A percentile compares a stretch with the other conserved stretches of the same genome.
These are phyloP conservation scores for Galerucella pusilla DNA, from an alignment of 2,888 invertebrate species.

Conservation along the genomic window DNA sequence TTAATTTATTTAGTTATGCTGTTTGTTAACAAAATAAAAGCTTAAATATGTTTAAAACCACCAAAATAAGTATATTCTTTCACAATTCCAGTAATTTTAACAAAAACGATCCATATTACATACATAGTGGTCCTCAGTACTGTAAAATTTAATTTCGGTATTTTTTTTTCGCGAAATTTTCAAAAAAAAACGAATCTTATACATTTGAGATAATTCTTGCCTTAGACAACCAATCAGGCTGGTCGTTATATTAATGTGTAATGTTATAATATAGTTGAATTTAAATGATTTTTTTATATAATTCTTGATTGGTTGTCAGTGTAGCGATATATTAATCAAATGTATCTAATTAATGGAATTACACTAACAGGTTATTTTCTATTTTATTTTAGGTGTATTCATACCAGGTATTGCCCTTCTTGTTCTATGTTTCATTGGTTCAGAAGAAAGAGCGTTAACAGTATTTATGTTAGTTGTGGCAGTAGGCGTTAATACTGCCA, in stretches of 20 bases:
- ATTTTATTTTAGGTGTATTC: slow-evolving; percentile 59
- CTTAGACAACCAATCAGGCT: neutral
- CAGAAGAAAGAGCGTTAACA: slow-evolving; percentile 67
- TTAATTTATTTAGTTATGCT: too few species aligned
- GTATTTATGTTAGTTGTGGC: slow-evolving; percentile 76
- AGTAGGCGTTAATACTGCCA: slow-evolving; percentile 80
- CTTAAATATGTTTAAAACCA: neutral
- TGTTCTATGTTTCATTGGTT: slow-evolving; percentile 68
- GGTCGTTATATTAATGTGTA: neutral
- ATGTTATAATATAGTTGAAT: neutral
- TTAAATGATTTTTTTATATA: neutral
- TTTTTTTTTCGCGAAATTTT: slow-evolving; percentile 5
- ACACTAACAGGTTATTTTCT: slow-evolving; percentile 12
- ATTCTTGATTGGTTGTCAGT: neutral
- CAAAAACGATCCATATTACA: neutral
- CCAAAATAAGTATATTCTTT: neutral
- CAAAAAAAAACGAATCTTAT: neutral
- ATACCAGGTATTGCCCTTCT: slow-evolving; percentile 78
- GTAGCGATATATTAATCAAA: slow-evolving; percentile 4
- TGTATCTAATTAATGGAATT: neutral
- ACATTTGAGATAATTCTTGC: slow-evolving; percentile 5
- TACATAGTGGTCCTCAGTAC: slow-evolving; percentile 18
- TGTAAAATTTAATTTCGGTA: slow-evolving; percentile 8
- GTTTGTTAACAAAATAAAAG: too few species aligned
- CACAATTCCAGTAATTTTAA: neutral